Evolutionary conservation across 2,888 invertebrate genomes (phyloP), one percentile per base, ranked within the genome.

Genomic region (Diaperis boleti): DNA sequence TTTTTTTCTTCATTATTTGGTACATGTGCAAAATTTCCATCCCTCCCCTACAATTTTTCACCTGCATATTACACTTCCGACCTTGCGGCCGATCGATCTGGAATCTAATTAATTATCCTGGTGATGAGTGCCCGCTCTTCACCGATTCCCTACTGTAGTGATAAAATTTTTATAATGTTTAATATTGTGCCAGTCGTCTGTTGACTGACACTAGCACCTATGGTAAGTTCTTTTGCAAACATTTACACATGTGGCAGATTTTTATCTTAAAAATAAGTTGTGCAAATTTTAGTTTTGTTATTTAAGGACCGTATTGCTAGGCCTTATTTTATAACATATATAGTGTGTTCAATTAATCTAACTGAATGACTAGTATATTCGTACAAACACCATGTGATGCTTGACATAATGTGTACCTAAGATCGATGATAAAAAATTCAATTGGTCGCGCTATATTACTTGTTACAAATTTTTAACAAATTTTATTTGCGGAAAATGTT

Each of bases 61-160:
- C 66, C 62, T 64, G 69, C 69, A 70, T 65, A 59, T 17, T 17
- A 17, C 60, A 49, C 31, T 71, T 70, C 66, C 70, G 73, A 71
- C 74, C 73, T 73, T 73, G 70, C 69, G 42, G 62, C 37, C 66
- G 72, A 76, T 75, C 75, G 74, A 74, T 74, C 35, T 69, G 64
- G 72, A 72, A 71, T 70, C 63, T 72, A 74, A 76, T 76, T 76
- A 76, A 76, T 76, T 76, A 72, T 72, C 70, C 62, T 54, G 7
- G 44, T 45, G 62, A 59, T 54, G 59, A 65, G 59, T 42, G 20
- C n/a, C 45, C 41, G 20, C 49, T 49, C 49, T 49, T 49, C 52
- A 42, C 37, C 59, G 20, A 39, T 45, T 62, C 52, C 52, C 60
- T 42, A 39, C 59, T 41, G 41, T 13, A 41, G 31, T 41, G 49